phyloP scores from a whole-genome alignment of 2,888 invertebrate genomes.

The Idaea aversata region DNA sequence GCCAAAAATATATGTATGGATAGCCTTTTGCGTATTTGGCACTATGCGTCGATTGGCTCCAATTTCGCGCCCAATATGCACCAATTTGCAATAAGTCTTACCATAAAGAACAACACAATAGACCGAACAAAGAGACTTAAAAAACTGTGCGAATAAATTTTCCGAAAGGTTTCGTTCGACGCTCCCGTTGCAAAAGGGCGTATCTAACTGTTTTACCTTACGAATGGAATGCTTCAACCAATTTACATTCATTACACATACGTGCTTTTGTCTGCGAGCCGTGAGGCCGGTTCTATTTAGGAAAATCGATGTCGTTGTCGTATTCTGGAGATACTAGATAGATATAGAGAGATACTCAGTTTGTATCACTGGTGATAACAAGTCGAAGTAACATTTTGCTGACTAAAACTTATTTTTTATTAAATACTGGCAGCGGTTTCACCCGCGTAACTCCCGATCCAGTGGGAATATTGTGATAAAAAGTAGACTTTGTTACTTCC shows the following conservation, averaged over 20 bases:
- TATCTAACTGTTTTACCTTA: conserved; percentile 42
- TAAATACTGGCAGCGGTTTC: too few species aligned
- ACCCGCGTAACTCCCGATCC: too few species aligned
- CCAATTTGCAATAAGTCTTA: background rate
- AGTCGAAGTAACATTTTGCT: too few species aligned
- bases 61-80: background rate
- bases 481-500: too few species aligned
- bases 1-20: too few species aligned
- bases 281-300: conserved; percentile 41
- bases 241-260: conserved; percentile 65
- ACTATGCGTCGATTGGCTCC: too few species aligned
- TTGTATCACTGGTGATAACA: too few species aligned
- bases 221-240: conserved; percentile 49
- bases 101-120: conserved; percentile 3
- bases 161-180: conserved; percentile 6
- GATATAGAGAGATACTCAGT: background rate
- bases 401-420: too few species aligned
- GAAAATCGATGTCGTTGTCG: conserved; percentile 39
- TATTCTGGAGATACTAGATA: conserved; percentile 21
- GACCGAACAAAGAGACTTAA: conserved; percentile 13
- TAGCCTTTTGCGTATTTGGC: too few species aligned
- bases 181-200: conserved; percentile 20
- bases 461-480: too few species aligned
- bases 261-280: conserved; percentile 47
- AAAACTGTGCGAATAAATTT: conserved; percentile 19